Conservation (phyloP, 2,113 vertebrate species). For the Melospiza melodia region DNA sequence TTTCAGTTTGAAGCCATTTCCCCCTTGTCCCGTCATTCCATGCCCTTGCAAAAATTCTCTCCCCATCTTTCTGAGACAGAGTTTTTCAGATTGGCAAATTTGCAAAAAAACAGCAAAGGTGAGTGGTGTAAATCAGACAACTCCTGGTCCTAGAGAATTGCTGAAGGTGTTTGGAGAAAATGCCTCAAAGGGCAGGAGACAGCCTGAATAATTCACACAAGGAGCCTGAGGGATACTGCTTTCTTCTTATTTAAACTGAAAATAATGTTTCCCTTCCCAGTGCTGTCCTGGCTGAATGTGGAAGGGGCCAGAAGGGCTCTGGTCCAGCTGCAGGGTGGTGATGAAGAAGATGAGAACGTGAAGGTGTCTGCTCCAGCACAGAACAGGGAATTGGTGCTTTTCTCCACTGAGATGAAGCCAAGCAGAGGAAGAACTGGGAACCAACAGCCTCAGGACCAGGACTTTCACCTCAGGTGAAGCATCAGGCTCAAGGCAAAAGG, state of each 20-base stretch:
- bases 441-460: background rate
- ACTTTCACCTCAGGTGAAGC: accelerated
- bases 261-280: background rate
- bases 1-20: background rate
- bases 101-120: background rate
- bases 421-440: background rate
- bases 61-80: background rate
- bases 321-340: accelerated
- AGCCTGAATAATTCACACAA: background rate
- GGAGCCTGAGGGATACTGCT: background rate
- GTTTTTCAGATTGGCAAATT: background rate
- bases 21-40: too few relatives aligned
- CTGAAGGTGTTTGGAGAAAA: background rate
- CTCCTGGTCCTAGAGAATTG: accelerated
- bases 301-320: background rate
- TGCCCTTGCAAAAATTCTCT: background rate
- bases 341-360: background rate
- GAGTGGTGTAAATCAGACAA: background rate
- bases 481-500: background rate
- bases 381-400: background rate
- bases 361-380: background rate
- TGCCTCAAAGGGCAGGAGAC: background rate
- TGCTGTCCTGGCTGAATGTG: accelerated
- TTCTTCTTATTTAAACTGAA: background rate
- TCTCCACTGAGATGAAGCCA: background rate